phyloP scores from a whole-genome alignment of 2,888 invertebrate genomes.

The Stenoptilia bipunctidactyla region DNA sequence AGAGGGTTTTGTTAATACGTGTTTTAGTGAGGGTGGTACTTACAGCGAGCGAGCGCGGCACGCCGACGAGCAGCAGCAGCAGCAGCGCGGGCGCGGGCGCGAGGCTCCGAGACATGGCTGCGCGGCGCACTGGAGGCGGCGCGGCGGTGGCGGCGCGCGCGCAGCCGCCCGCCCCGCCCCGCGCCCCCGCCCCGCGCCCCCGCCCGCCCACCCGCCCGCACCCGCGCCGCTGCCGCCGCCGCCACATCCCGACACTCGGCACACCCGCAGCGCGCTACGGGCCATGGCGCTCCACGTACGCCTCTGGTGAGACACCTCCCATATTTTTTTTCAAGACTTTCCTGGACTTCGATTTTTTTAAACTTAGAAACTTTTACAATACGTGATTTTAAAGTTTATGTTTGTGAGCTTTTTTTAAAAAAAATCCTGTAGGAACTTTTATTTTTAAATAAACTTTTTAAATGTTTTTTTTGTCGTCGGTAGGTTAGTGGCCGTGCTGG shows the following conservation, averaged over 20 bases:
- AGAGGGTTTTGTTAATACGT: too few species aligned
- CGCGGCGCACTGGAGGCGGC: conserved; percentile 25
- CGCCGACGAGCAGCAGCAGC: conserved; percentile 25
- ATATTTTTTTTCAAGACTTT: neutral
- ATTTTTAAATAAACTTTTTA: too few species aligned
- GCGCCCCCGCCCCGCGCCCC: conserved; percentile 47
- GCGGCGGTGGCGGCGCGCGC: conserved; percentile 31
- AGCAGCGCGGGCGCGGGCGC: conserved; percentile 27
- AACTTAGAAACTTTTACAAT: too few species aligned
- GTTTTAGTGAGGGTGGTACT: conserved; percentile 23
- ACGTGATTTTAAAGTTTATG: too few species aligned
- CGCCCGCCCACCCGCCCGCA: conserved; percentile 57
- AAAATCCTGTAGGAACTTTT: too few species aligned
- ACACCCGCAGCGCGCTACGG: conserved; percentile 62
- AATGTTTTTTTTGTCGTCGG: conserved; percentile 12
- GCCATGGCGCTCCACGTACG: conserved; percentile 62
- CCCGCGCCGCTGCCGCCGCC: conserved; percentile 28
- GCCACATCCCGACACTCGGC: conserved; percentile 56
- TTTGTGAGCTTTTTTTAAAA: too few species aligned
- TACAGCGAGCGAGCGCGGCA: conserved; percentile 35
- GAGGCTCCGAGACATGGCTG: conserved; percentile 26
- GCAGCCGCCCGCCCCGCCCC: conserved; percentile 35
- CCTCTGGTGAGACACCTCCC: conserved; percentile 44
- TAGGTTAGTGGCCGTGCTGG: conserved; percentile 57
- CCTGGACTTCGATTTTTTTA: conserved; percentile 9